Evolutionary conservation across 2,888 invertebrate species (phyloP).

Genomic region (Automeris io): DNA sequence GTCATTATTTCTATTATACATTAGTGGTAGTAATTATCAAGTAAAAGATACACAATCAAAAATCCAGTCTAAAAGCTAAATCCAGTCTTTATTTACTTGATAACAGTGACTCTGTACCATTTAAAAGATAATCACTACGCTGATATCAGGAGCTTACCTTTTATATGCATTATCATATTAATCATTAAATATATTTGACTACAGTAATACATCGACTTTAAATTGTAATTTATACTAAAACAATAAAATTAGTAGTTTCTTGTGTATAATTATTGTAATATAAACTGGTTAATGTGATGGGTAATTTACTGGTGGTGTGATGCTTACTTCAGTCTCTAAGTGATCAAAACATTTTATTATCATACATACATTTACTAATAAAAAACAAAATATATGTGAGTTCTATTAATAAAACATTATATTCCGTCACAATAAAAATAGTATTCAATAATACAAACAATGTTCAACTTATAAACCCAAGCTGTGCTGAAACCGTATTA

Average conservation of each 20-base stretch:
- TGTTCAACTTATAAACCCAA: too few relatives aligned
- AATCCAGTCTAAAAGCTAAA: too few relatives aligned
- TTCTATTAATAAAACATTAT: slow-evolving; percentile 15
- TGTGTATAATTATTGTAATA: slow-evolving; percentile 17
- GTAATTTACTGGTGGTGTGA: slow-evolving; percentile 45
- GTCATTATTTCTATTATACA: too few relatives aligned
- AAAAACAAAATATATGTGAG: slow-evolving; percentile 25
- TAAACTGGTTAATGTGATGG: slow-evolving; percentile 51
- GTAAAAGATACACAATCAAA: too few relatives aligned
- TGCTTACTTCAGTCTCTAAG: slow-evolving; percentile 53
- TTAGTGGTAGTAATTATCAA: too few relatives aligned
- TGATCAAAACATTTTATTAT: slow-evolving; percentile 24
- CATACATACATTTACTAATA: slow-evolving; percentile 32
- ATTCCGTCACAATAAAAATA: slow-evolving; percentile 11
- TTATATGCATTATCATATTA: background rate
- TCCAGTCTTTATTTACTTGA: too few relatives aligned
- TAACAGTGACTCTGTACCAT: too few relatives aligned
- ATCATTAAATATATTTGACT: background rate
- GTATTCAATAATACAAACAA: slow-evolving; percentile 26
- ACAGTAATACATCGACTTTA: background rate
- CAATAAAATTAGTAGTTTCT: slow-evolving; percentile 31
- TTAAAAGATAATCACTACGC: too few relatives aligned
- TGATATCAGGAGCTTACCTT: background rate
- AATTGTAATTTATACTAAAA: slow-evolving; percentile 26
- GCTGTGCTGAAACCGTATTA: slow-evolving; percentile 49